phyloP scores from a whole-genome alignment of 2,888 invertebrate genomes.

The Drosophila atripex region DNA sequence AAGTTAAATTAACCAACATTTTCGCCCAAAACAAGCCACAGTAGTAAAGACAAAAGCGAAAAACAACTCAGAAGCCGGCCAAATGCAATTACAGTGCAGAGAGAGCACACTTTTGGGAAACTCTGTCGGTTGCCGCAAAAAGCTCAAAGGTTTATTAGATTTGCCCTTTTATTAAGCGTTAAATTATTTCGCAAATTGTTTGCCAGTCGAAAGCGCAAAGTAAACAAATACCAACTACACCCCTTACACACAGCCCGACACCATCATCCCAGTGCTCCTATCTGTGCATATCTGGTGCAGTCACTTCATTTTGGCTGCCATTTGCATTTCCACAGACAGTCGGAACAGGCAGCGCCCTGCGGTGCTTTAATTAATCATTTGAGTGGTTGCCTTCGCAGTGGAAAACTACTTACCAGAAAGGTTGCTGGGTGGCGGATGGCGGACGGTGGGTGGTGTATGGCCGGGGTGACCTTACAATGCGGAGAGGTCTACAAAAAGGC shows the following conservation, averaged over 20 bases:
- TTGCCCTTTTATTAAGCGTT: slow-evolving; percentile 77
- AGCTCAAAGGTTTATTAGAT: slow-evolving; percentile 79
- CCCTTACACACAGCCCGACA: not conserved
- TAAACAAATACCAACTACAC: slow-evolving; percentile 61
- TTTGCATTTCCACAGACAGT: slow-evolving; percentile 61
- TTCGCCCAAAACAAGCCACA: slow-evolving; percentile 61
- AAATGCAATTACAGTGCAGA: slow-evolving; percentile 74
- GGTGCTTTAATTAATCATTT: slow-evolving; percentile 76
- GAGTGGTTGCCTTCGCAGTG: slow-evolving; percentile 55
- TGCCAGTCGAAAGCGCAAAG: slow-evolving; percentile 63
- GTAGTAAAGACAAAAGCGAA: slow-evolving; percentile 14
- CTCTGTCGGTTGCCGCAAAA: slow-evolving; percentile 66
- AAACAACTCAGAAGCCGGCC: slow-evolving; percentile 34
- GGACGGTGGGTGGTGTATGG: not conserved
- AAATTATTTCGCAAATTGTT: slow-evolving; percentile 78
- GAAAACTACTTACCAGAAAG: slow-evolving; percentile 61
- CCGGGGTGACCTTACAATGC: slow-evolving; percentile 7
- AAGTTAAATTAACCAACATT: slow-evolving; percentile 81
- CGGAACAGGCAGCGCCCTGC: slow-evolving; percentile 54
- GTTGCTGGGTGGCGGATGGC: not conserved
- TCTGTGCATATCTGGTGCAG: slow-evolving; percentile 40
- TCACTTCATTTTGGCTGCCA: slow-evolving; percentile 73
- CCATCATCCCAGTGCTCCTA: not conserved
- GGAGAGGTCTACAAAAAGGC: slow-evolving; percentile 63
- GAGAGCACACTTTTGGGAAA: slow-evolving; percentile 63